Evolutionary conservation across 2,888 invertebrate genomes (phyloP).

Genomic region (Ptilodon capucinus): DNA sequence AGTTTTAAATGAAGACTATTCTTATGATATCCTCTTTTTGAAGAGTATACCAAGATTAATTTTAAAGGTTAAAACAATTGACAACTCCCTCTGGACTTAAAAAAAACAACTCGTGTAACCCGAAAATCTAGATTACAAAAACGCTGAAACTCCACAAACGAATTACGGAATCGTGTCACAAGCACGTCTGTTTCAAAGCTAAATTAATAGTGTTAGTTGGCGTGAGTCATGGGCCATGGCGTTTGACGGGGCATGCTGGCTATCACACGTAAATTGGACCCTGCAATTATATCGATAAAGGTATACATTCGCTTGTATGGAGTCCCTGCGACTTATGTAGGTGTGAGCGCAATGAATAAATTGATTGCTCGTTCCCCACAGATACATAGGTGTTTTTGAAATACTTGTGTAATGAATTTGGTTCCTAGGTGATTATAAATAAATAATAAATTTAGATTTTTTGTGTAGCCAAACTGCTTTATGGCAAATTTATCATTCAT

Average conservation of each 20-base stretch:
- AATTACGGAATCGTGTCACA: constrained; percentile 29
- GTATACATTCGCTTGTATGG: constrained; percentile 25
- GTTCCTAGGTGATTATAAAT: no score
- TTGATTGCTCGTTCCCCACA: constrained; percentile 18
- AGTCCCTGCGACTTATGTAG: constrained; percentile 23
- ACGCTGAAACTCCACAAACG: constrained; percentile 23
- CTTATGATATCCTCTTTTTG: no score
- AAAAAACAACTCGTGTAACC: no score
- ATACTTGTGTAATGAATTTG: no score
- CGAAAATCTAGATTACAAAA: constrained; percentile 23
- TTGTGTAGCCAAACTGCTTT: no score
- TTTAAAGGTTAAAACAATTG: no score
- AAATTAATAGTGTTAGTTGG: constrained; percentile 25
- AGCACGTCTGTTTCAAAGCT: constrained; percentile 19
- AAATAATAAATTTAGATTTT: no score
- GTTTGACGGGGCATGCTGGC: constrained; percentile 23
- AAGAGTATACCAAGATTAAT: no score
- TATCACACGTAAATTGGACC: constrained; percentile 28
- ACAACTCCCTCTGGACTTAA: no score
- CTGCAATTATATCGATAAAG: constrained; percentile 27
- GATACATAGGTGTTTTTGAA: neutral
- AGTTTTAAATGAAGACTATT: no score
- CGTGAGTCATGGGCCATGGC: constrained; percentile 24
- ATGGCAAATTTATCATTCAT: no score
- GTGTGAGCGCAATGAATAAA: constrained; percentile 25